Conservation (phyloP, 2,797 vertebrate genomes). For the Salarias fasciatus region DNA sequence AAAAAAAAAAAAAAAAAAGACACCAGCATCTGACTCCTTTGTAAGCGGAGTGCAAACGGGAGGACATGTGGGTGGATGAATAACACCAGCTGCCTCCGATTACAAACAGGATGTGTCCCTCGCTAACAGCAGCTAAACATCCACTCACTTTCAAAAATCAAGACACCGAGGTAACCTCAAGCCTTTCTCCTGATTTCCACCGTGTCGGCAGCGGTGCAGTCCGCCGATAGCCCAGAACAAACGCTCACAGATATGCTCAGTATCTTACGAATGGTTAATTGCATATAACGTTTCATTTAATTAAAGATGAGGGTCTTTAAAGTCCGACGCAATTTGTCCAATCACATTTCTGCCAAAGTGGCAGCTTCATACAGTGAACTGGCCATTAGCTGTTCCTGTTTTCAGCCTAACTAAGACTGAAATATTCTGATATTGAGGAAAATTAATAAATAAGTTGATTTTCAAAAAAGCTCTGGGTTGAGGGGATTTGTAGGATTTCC, state of each 20-base stretch:
- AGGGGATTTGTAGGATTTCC: background rate
- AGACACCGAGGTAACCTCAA: constrained; percentile 1
- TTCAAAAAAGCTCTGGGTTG: background rate
- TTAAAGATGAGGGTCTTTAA: too few species aligned
- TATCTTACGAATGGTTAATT: background rate
- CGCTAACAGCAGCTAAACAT: constrained; percentile 44
- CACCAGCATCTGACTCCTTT: constrained; percentile 42
- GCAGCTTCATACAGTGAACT: too few species aligned
- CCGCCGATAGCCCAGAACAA: background rate
- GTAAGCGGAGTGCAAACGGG: constrained; percentile 39
- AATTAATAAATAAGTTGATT: too few species aligned
- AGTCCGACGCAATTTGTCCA: too few species aligned
- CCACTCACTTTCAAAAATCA: constrained; percentile 34
- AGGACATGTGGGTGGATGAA: constrained; percentile 66
- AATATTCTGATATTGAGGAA: too few species aligned
- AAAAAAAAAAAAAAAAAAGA: constrained; percentile 9
- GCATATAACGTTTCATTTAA: too few species aligned
- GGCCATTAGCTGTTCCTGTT: too few species aligned
- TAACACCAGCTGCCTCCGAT: constrained; percentile 68
- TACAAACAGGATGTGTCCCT: constrained; percentile 55
- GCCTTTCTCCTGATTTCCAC: constrained; percentile 12
- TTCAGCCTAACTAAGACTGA: too few species aligned
- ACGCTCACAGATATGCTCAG: background rate
- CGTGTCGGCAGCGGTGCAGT: background rate
- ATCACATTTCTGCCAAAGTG: too few species aligned